phyloP scores from a whole-genome alignment of 2,888 invertebrate genomes.

The Salticus scenicus region DNA sequence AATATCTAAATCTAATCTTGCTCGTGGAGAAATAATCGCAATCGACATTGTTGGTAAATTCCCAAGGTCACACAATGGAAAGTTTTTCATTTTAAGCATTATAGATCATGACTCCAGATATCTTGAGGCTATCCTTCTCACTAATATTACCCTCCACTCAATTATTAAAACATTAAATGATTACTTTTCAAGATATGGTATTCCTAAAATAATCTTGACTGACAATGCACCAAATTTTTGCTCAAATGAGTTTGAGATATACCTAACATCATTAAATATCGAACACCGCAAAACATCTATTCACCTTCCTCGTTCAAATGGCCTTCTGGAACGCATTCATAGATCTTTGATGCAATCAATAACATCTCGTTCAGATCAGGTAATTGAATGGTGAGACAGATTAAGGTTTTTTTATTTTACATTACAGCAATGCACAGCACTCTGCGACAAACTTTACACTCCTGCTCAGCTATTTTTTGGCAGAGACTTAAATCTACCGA shows the following conservation, averaged over 20 bases:
- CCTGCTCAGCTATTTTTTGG: not conserved
- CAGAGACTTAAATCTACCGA: not conserved
- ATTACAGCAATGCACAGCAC: not conserved
- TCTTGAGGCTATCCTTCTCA: not conserved
- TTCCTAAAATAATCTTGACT: not conserved
- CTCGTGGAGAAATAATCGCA: not conserved
- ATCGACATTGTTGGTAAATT: not conserved
- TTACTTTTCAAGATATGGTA: not conserved
- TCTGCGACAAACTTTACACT: not conserved
- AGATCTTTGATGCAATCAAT: not conserved
- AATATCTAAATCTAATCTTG: not conserved
- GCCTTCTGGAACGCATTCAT: not conserved
- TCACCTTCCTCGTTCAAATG: not conserved
- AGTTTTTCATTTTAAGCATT: not conserved
- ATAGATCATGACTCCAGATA: too few relatives aligned
- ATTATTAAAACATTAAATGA: not conserved
- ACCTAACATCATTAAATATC: not conserved
- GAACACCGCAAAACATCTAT: not conserved
- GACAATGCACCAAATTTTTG: not conserved
- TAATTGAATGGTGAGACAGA: not conserved
- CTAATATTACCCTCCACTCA: not conserved
- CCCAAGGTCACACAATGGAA: not conserved
- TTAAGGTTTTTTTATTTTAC: not conserved
- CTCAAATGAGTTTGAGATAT: not conserved
- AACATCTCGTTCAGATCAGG: not conserved